Percentiles rank a stretch among this genome's conserved stretches.
Conservation (phyloP, 1,140 invertebrate genomes). For the Drosophila obscura region DNA sequence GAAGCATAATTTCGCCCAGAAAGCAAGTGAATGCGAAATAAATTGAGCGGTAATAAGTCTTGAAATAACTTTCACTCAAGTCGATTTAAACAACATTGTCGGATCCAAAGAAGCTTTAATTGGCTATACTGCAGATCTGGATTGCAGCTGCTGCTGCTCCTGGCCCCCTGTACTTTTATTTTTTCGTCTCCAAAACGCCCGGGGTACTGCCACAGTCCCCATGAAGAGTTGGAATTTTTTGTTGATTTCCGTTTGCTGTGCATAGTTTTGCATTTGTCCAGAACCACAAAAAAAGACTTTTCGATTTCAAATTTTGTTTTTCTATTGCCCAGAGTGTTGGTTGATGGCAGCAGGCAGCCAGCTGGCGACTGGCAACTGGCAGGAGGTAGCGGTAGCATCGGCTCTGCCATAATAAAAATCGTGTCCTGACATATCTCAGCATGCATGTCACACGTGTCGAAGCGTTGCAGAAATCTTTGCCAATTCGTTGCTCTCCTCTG, state of each 20-base stretch:
- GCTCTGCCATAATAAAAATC: slow-evolving; percentile 48
- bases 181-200: background rate
- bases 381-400: background rate
- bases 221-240: slow-evolving; percentile 15
- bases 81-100: slow-evolving; percentile 27
- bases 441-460: slow-evolving; percentile 60
- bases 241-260: slow-evolving; percentile 12
- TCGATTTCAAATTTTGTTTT: slow-evolving; percentile 30
- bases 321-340: background rate
- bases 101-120: slow-evolving; percentile 34
- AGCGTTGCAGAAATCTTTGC: slow-evolving; percentile 46
- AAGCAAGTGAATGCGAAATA: background rate
- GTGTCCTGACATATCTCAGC: slow-evolving; percentile 47
- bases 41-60: slow-evolving; percentile 9
- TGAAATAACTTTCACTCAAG: background rate
- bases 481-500: background rate
- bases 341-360: too few relatives aligned
- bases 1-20: background rate
- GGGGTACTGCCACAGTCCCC: slow-evolving; percentile 3
- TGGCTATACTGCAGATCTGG: background rate
- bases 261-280: slow-evolving; percentile 28
- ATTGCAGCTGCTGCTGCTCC: background rate
- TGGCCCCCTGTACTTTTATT: background rate
- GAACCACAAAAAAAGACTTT: slow-evolving; percentile 37
- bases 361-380: too few relatives aligned